Conservation (phyloP, 2,888 invertebrate species). For the Lagria hirta region DNA sequence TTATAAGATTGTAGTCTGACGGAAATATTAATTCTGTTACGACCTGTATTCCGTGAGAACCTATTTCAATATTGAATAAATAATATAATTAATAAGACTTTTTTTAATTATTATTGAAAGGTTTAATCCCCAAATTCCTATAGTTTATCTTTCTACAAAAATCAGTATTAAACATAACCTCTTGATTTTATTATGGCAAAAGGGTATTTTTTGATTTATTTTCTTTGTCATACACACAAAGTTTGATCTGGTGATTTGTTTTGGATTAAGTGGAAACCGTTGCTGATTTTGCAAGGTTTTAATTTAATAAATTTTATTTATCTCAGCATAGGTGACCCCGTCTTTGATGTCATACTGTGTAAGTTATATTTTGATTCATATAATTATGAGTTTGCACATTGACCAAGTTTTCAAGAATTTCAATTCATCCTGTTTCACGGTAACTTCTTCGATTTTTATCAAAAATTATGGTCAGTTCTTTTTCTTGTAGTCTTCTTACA, state of each 20-base stretch:
- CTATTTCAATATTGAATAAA: too few relatives aligned
- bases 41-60: too few relatives aligned
- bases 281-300: neutral
- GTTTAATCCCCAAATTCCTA: too few relatives aligned
- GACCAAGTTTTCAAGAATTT: slow-evolving; percentile 22
- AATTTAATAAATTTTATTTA: slow-evolving; percentile 9
- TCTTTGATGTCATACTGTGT: slow-evolving; percentile 8
- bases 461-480: slow-evolving; percentile 40
- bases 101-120: too few relatives aligned
- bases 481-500: slow-evolving; percentile 31
- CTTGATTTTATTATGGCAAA: slow-evolving; percentile 19
- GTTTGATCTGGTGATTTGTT: neutral
- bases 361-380: neutral
- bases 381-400: neutral
- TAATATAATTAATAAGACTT: too few relatives aligned
- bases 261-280: neutral
- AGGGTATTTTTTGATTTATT: slow-evolving; percentile 12
- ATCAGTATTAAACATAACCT: slow-evolving; percentile 20
- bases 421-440: slow-evolving; percentile 30
- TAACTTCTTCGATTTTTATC: slow-evolving; percentile 36
- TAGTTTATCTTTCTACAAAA: slow-evolving; percentile 27
- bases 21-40: too few relatives aligned
- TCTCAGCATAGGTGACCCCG: slow-evolving; percentile 2
- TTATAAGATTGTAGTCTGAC: too few relatives aligned
- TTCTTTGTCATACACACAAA: slow-evolving; percentile 21